Evolutionary conservation across 2,888 invertebrate genomes (phyloP).

Genomic region (Nephrotoma flavescens): DNA sequence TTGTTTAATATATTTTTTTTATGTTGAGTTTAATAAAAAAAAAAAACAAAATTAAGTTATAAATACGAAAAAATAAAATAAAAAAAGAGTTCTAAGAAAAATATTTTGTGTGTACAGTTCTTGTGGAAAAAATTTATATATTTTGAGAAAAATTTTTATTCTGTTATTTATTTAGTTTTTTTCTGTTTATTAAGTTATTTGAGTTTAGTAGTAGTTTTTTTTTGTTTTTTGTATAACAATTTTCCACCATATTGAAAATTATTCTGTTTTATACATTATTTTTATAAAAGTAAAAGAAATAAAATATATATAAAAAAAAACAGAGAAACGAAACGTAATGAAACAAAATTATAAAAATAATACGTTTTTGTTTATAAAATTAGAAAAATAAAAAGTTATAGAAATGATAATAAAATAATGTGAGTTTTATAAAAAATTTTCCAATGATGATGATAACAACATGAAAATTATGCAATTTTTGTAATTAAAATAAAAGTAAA

Average conservation of each 20-base stretch:
- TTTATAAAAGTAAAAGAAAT: not conserved
- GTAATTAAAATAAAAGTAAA: not conserved
- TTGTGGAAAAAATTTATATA: not conserved
- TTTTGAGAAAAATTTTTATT: not conserved
- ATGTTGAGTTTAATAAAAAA: not conserved
- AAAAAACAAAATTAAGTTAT: not conserved
- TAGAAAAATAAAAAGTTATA: not conserved
- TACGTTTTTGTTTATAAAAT: not conserved
- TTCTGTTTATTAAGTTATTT: not conserved
- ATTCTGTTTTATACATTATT: not conserved
- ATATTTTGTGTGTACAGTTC: not conserved
- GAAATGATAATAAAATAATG: not conserved
- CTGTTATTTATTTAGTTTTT: not conserved
- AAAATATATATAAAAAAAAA: not conserved
- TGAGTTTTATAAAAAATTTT: not conserved
- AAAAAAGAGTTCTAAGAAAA: not conserved
- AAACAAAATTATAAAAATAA: not conserved
- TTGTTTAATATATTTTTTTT: not conserved
- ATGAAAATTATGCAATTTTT: not conserved
- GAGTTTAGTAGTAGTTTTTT: not conserved
- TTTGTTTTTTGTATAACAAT: not conserved
- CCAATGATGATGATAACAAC: not conserved
- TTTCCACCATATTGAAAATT: slow-evolving; percentile 4
- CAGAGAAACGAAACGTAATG: not conserved
- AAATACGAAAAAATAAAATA: not conserved